phyloP scores from a whole-genome alignment of 2,113 vertebrate species.

The Atlantisia rogersi region DNA sequence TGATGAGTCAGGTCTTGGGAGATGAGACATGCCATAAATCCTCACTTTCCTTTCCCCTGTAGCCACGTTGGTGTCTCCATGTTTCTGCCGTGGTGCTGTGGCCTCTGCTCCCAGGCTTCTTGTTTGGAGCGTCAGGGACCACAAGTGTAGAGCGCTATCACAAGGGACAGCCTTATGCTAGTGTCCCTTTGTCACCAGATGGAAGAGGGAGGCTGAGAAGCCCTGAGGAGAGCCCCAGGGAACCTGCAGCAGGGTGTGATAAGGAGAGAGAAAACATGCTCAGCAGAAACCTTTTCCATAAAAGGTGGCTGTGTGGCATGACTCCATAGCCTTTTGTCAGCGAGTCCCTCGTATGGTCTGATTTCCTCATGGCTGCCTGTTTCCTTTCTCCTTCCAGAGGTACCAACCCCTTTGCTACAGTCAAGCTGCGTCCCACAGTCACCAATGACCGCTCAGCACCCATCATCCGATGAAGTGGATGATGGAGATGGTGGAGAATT shows the following conservation, averaged over 20 bases:
- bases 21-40: background rate
- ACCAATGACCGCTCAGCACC: slow-evolving; percentile 86
- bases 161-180: background rate
- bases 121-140: background rate
- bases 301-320: background rate
- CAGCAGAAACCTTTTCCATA: background rate
- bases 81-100: background rate
- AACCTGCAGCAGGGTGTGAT: background rate
- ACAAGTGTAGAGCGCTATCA: too few relatives aligned
- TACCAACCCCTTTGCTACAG: slow-evolving; percentile 87
- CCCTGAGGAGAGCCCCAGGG: background rate
- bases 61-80: background rate
- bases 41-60: background rate
- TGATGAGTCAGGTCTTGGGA: background rate
- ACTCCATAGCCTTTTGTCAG: background rate
- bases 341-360: background rate
- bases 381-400: slow-evolving; percentile 74
- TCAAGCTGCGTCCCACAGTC: slow-evolving; percentile 85
- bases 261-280: background rate
- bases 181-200: background rate
- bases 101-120: background rate
- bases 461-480: slow-evolving; percentile 9
- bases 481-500: rapidly evolving
- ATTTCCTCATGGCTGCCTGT: background rate
- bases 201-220: background rate